Conservation (phyloP, 2,797 vertebrate genomes). For the Orestias chungarensis region DNA sequence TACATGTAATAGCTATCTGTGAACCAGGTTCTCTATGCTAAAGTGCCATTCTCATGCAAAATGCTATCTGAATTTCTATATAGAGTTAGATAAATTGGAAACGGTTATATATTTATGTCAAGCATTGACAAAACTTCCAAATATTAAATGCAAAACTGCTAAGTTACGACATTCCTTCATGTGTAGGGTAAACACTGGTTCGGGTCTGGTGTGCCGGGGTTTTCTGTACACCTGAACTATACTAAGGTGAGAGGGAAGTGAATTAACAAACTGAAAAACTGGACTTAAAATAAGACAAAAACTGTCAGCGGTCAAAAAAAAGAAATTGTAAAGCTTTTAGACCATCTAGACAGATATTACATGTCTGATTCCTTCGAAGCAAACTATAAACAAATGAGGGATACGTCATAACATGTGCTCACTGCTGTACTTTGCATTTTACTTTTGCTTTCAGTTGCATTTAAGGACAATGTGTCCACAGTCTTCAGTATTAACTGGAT, state of each 20-base stretch:
- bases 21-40: neutral
- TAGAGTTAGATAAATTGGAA: neutral
- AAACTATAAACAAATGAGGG: neutral
- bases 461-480: neutral
- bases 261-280: neutral
- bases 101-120: neutral
- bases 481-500: neutral
- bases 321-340: neutral
- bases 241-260: neutral
- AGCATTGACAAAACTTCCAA: neutral
- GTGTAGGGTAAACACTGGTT: neutral
- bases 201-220: neutral
- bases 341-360: neutral
- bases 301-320: neutral
- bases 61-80: neutral
- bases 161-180: neutral
- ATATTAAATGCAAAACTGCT: neutral
- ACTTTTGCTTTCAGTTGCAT: neutral
- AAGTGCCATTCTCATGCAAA: neutral
- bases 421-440: neutral
- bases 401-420: neutral
- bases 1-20: neutral
- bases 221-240: neutral
- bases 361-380: neutral
- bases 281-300: neutral